Base-by-base conservation (phyloP, 1,140 invertebrate species). In the Bombus haemorrhoidalis region DNA sequence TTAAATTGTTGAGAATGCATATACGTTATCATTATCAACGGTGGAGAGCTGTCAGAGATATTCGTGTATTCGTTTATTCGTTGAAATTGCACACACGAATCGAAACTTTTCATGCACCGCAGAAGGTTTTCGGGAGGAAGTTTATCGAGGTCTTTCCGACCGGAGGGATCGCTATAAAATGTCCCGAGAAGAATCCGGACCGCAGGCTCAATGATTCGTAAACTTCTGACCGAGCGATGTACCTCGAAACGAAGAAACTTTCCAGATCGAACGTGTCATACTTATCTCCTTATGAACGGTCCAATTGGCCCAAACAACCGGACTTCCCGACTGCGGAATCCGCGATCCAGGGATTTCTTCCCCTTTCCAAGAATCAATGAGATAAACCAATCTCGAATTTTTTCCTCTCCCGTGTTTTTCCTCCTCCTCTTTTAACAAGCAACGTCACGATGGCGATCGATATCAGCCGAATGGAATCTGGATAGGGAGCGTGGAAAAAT, bases 181-280 rank as follows among this genome's bases (percentile, higher is more conserved):
- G 88, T 73, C 87, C 53, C 39, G 34, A 57, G 57, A 86, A 86
- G 83, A 89, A 86, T 82, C 83, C 84, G 83, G 39, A 80, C 57
- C 82, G 68, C 77, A 62, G 68, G 39, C 85, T 88, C 88, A 89
- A 89, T 88, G 87, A 89, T 88, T 86, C 88, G 88, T 89, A 84
- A 89, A 89, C 74, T 89, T 85, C 69, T 79, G 87, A 78, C 81
- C 78, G 69, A 59, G 74, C 79, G 69, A 37, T 75, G 80, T 85
- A 86, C 88, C 84, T 71, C 87, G 88, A 85, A 85, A 89, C 82
- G 87, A 88, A 89, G 78, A 86, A 89, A 89, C 82, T 89, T 89
- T 88, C 81, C 75, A 72, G 80, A 89, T 89, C 83, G 87, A 88
- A 83, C 83, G 79, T 66, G 83, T 69, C 72, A 82, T 78, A 86